These are phyloP conservation scores for Saccostrea cuccullata DNA, from an alignment of 1,140 invertebrate species.

Conservation along the genomic window DNA sequence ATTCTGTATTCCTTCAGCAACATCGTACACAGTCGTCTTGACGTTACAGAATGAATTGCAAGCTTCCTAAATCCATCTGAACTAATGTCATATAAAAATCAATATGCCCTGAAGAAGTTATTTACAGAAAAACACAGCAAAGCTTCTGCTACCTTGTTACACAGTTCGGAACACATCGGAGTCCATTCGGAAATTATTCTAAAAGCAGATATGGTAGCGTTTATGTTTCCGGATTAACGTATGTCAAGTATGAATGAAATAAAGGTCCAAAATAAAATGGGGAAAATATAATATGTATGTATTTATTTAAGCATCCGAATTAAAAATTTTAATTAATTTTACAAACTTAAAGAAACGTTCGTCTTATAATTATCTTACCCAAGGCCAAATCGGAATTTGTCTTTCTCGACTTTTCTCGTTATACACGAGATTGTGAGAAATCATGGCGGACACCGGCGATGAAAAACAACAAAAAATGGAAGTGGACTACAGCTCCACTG, in stretches of 20 bases:
- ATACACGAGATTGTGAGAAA: background rate
- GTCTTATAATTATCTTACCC: background rate
- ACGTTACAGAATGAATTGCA: background rate
- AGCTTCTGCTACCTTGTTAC: constrained; percentile 16
- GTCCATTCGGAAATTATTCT: background rate
- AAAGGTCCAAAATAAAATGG: no score
- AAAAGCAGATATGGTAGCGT: background rate
- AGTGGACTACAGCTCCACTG: constrained; percentile 95
- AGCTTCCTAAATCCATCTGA: background rate
- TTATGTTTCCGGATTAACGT: constrained; percentile 1
- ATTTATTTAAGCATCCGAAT: background rate
- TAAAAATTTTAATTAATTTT: background rate
- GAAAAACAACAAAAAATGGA: constrained; percentile 89
- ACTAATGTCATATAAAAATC: constrained; percentile 25
- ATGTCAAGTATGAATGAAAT: no score
- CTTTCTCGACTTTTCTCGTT: constrained; percentile 16
- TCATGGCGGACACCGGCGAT: constrained; percentile 69
- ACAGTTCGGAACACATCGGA: constrained; percentile 22
- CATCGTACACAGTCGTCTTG: constrained; percentile 75
- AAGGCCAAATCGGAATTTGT: background rate
- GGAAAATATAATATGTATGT: no score
- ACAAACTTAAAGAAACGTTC: background rate
- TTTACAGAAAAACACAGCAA: background rate
- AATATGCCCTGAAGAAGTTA: constrained; percentile 24
- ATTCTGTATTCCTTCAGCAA: constrained; percentile 93